Conservation (phyloP, 2,888 invertebrate genomes). For the Eupeodes luniger region DNA sequence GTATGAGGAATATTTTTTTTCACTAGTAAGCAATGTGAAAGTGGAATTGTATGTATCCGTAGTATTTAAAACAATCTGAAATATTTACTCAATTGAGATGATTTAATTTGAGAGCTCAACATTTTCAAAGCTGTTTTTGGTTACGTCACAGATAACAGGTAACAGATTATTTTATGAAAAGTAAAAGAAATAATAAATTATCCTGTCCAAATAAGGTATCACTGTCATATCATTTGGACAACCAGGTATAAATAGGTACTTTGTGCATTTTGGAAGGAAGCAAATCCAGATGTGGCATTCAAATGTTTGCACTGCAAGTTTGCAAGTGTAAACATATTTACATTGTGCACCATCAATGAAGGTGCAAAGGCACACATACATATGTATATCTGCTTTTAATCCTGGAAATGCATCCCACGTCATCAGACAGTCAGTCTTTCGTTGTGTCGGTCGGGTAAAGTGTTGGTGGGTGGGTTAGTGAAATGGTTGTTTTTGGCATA, state of each 20-base stretch:
- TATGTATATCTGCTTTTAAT: constrained; percentile 39
- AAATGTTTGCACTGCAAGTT: constrained; percentile 62
- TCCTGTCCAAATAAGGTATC: constrained; percentile 48
- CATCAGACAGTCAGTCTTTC: neutral
- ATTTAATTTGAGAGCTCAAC: too few relatives aligned
- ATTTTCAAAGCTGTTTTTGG: too few relatives aligned
- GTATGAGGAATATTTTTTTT: too few relatives aligned
- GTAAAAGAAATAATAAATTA: constrained; percentile 8
- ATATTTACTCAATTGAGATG: too few relatives aligned
- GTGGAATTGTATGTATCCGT: too few relatives aligned
- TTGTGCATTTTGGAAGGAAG: constrained; percentile 45
- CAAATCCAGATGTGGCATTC: constrained; percentile 64
- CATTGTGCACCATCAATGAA: constrained; percentile 55
- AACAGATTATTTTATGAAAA: neutral
- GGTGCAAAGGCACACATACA: constrained; percentile 7
- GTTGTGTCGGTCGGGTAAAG: too few relatives aligned
- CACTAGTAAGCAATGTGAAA: too few relatives aligned
- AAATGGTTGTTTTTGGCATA: constrained; percentile 2
- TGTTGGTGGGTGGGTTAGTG: constrained; percentile 1
- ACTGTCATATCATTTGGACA: neutral
- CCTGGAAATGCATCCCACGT: constrained; percentile 44
- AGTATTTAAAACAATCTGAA: too few relatives aligned
- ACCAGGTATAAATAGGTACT: constrained; percentile 10
- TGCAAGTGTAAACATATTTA: constrained; percentile 69
- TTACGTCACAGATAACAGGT: too few relatives aligned